phyloP scores from a whole-genome alignment of 1,140 invertebrate species.

The Trichogramma pretiosum region DNA sequence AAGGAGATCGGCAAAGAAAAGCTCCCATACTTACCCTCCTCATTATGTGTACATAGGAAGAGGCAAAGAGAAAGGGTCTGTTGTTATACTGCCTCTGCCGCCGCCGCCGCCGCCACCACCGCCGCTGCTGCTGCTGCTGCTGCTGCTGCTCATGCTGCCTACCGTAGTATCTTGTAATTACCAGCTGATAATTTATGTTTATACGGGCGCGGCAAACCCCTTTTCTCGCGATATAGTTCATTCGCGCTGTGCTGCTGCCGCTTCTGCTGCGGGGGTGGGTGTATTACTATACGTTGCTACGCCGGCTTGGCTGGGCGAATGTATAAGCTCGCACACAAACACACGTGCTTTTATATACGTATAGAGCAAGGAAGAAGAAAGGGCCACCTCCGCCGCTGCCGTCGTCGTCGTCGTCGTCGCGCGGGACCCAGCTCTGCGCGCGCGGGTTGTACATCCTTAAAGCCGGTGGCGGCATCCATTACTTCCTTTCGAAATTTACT shows the following conservation, averaged over 20 bases:
- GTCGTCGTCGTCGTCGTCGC: conserved; percentile 17
- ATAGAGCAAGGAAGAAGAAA: not conserved
- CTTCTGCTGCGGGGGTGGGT: conserved; percentile 25
- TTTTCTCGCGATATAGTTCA: conserved; percentile 24
- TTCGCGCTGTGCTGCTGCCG: not conserved
- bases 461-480: conserved; percentile 35
- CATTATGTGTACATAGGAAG: conserved; percentile 24
- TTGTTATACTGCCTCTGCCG: conserved; percentile 18
- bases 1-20: conserved; percentile 6
- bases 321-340: no score
- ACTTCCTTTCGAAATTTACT: conserved; percentile 41
- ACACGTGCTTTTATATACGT: no score
- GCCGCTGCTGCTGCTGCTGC: not conserved
- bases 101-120: not conserved
- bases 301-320: conserved; percentile 11
- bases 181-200: conserved; percentile 50
- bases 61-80: conserved; percentile 15
- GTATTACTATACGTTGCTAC: conserved; percentile 39
- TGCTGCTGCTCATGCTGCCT: not conserved
- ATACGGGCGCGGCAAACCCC: conserved; percentile 41
- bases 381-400: conserved; percentile 6
- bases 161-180: conserved; percentile 44
- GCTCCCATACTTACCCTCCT: conserved; percentile 23
- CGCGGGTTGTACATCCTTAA: conserved; percentile 37
- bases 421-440: conserved; percentile 13